Evolutionary conservation across 1,140 invertebrate species (phyloP).

Genomic region (Anastrepha obliqua): DNA sequence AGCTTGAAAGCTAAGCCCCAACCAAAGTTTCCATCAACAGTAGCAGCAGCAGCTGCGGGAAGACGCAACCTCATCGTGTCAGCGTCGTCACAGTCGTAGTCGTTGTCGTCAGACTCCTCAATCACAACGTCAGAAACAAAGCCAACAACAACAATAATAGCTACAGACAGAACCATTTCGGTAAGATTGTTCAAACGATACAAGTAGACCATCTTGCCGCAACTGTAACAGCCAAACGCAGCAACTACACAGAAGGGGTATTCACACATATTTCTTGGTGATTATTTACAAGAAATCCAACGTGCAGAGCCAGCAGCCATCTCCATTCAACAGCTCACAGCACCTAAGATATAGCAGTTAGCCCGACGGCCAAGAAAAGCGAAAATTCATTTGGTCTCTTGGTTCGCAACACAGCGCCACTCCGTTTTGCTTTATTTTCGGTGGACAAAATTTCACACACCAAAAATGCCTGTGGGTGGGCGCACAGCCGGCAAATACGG

Average conservation of each 20-base stretch:
- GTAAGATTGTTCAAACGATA: background rate
- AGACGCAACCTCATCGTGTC: background rate
- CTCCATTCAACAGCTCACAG: background rate
- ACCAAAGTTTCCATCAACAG: background rate
- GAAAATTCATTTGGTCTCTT: background rate
- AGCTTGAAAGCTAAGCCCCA: background rate
- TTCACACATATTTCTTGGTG: background rate
- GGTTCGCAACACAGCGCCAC: background rate
- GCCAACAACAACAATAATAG: background rate
- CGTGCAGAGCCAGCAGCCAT: background rate
- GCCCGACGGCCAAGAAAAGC: background rate
- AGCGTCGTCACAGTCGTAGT: background rate
- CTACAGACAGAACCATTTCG: background rate
- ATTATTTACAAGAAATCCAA: background rate
- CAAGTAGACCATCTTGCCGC: background rate
- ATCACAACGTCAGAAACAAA: slow-evolving; percentile 12
- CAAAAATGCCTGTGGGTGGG: slow-evolving; percentile 72
- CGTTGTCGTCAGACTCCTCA: background rate
- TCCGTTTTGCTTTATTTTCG: background rate
- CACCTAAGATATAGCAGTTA: background rate
- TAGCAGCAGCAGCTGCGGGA: background rate
- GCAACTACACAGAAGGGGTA: background rate
- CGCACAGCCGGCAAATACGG: slow-evolving; percentile 72
- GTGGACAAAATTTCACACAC: slow-evolving; percentile 41
- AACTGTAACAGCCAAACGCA: background rate